Evolutionary conservation across 2,797 vertebrate species (phyloP).

Genomic region (Argentina silus): DNA sequence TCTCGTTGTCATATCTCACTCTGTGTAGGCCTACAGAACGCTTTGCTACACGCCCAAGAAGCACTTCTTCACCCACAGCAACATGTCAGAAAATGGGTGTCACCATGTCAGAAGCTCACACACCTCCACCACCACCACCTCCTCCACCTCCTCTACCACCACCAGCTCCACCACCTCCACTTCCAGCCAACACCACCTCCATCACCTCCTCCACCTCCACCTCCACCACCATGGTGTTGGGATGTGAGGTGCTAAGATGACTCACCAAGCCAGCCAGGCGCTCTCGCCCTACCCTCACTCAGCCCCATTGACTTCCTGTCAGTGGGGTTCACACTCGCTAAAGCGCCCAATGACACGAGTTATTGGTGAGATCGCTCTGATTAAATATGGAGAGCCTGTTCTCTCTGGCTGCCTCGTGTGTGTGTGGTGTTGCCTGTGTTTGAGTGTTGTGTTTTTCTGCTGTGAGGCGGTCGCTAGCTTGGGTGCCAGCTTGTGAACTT

Average conservation of each 20-base stretch:
- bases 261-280: constrained; percentile 28
- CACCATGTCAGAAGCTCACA: background rate
- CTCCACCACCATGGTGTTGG: constrained; percentile 9
- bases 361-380: constrained; percentile 32
- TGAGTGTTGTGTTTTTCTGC: background rate
- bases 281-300: constrained; percentile 11
- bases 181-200: constrained; percentile 4
- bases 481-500: background rate
- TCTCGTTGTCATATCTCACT: no score
- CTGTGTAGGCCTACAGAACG: no score
- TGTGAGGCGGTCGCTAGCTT: background rate
- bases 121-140: no score
- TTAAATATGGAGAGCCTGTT: constrained; percentile 9
- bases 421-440: constrained; percentile 12
- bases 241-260: constrained; percentile 34
- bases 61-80: no score
- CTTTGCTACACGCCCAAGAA: no score
- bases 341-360: constrained; percentile 29
- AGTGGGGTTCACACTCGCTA: constrained; percentile 29
- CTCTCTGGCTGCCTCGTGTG: background rate
- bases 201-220: no score
- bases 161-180: no score
- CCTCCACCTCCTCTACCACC: no score
- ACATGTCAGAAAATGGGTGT: background rate
- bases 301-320: constrained; percentile 58